These are phyloP conservation scores for Haliaeetus leucogaster DNA, from an alignment of 2,113 vertebrate genomes.

Conservation along the genomic window DNA sequence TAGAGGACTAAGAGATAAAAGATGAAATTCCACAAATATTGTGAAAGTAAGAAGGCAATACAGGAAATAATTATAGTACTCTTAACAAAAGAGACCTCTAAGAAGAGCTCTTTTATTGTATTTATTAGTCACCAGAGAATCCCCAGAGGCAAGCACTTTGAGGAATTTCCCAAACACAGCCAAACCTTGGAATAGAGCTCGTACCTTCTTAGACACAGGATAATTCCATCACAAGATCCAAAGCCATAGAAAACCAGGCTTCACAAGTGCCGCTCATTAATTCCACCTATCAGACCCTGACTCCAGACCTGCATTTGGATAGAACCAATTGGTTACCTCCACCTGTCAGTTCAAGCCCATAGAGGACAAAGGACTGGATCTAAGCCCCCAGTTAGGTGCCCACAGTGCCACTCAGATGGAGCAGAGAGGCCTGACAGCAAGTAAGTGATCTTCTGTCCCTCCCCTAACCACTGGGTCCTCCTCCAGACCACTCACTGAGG, in stretches of 20 bases:
- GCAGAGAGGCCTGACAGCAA: not conserved
- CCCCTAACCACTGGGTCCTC: not conserved
- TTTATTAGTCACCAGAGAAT: not conserved
- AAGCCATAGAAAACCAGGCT: not conserved
- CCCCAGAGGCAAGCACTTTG: not conserved
- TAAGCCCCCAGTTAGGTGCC: not conserved
- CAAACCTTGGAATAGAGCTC: not conserved
- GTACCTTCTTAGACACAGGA: not conserved
- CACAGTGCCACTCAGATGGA: not conserved
- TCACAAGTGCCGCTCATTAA: not conserved
- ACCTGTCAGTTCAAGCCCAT: not conserved
- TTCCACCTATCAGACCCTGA: not conserved
- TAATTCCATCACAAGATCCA: not conserved
- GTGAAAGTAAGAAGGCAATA: not conserved
- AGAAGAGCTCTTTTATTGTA: not conserved
- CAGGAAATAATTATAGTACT: not conserved
- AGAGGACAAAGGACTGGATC: not conserved
- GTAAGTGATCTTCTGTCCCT: not conserved
- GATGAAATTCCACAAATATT: not conserved
- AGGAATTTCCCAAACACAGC: not conserved
- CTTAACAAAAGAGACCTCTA: not conserved
- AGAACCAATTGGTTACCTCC: not conserved
- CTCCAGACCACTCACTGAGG: not conserved
- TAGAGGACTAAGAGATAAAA: not conserved
- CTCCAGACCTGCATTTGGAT: not conserved